Evolutionary conservation across 2,797 vertebrate species (phyloP), one percentile per base, ranked within the genome.

Genomic region (Anguilla obscura): DNA sequence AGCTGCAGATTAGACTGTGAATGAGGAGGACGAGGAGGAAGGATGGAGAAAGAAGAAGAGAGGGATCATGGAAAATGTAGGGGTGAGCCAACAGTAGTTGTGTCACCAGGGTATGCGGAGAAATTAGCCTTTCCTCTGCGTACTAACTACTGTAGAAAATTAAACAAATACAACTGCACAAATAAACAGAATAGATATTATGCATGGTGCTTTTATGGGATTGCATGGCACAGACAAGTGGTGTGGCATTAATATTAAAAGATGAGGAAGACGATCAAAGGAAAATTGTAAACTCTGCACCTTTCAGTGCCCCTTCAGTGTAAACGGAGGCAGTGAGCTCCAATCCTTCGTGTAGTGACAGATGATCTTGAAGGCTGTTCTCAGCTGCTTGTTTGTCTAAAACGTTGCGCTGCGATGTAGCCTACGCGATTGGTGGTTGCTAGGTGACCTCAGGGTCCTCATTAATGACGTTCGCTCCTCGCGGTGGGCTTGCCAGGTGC

Each of bases 1-100:
- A 92, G 89, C 74, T 93, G 91, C 85, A 58, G 90, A 91, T 86
- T 83, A 89, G 89, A 85, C 91, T 82, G 92, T 71, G 76, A 87
- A 9, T n/a, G 80, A 40, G 90, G 30, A 89, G 89, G 89, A 4
- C 60, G 86, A 86, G 80, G 85, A 86, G 89, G 36, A 12, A n/a
- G 16, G 21, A 45, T 21, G 24, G 30, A 6, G 21, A 18, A 18
- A 14, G 6, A 71, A 12, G 69, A 71, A 16, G 21, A 63, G 21
- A 69, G 63, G 63, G 63, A 7, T 69, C 24, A 69, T 69, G 63
- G 63, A n/a, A 69, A 69, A 69, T 69, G 63, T 69, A 69, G 60
- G 18, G 5, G 24, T 69, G 24, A 69, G 21, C 24, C 24, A 66
- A 27, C 4, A 66, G 63, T 24, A 66, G 24, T 6, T 8, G 24